Conservation (phyloP, 2,797 vertebrate species). For the Mergus octosetaceus region DNA sequence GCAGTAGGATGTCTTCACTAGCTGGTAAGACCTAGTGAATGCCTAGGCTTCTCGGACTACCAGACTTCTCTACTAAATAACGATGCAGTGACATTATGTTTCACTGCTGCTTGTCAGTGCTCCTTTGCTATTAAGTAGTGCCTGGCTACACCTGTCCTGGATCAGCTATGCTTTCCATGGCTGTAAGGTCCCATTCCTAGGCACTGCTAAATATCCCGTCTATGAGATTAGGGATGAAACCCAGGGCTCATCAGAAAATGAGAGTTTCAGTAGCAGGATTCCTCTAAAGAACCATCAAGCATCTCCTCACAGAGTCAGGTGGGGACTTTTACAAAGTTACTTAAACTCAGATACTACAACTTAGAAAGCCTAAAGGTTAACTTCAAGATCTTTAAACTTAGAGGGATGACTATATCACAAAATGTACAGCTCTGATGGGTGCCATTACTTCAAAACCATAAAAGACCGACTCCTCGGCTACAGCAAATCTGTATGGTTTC, state of each 20-base stretch:
- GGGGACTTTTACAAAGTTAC: not conserved
- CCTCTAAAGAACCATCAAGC: not conserved
- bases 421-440: not conserved
- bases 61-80: not conserved
- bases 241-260: not conserved
- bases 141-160: not conserved
- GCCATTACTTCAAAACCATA: not conserved
- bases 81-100: not conserved
- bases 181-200: not conserved
- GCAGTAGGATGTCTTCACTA: constrained; percentile 33
- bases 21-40: not conserved
- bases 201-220: not conserved
- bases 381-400: not conserved
- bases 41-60: not conserved
- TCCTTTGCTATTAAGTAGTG: not conserved
- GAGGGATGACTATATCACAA: not conserved
- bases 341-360: not conserved
- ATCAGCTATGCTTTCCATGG: not conserved
- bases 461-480: not conserved
- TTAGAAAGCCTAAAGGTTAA: not conserved
- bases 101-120: not conserved
- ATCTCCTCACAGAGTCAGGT: not conserved
- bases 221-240: not conserved
- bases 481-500: not conserved
- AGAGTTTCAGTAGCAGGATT: not conserved